These are phyloP conservation scores for Lysandra bellargus DNA, from an alignment of 2,888 invertebrate genomes.

Conservation along the genomic window DNA sequence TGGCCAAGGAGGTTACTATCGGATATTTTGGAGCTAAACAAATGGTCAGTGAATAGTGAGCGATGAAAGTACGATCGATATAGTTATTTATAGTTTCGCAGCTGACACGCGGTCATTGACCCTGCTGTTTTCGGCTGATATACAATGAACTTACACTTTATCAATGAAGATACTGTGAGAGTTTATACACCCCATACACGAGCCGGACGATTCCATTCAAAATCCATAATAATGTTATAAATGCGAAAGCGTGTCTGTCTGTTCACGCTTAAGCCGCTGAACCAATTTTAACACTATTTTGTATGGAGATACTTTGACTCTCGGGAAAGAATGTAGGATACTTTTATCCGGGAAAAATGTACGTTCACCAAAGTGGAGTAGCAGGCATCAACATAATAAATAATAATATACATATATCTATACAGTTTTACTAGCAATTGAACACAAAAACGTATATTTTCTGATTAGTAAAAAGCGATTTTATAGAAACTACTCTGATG, in stretches of 20 bases:
- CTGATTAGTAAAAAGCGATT: no score
- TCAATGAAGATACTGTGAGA: constrained; percentile 11
- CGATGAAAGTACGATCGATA: constrained; percentile 7
- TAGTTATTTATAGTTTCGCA: constrained; percentile 16
- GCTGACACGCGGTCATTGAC: constrained; percentile 13
- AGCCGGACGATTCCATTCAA: neutral
- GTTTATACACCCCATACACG: neutral
- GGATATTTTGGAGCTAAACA: neutral
- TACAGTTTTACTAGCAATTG: no score
- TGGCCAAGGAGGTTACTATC: neutral
- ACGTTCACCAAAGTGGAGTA: no score
- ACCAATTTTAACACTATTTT: no score
- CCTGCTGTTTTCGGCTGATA: constrained; percentile 14
- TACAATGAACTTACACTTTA: constrained; percentile 23
- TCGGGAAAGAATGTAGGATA: no score
- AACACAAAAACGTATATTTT: no score
- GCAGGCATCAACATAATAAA: no score
- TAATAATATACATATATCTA: no score
- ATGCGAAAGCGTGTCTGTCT: neutral
- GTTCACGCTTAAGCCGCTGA: neutral
- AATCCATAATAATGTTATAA: neutral
- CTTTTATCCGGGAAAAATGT: no score
- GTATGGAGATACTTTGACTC: no score
- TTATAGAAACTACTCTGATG: no score
- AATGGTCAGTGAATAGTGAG: neutral